Percentiles rank a stretch among this genome's conserved stretches.
Conservation (phyloP, 2,888 invertebrate species). For the Cataglyphis altisquamis region DNA sequence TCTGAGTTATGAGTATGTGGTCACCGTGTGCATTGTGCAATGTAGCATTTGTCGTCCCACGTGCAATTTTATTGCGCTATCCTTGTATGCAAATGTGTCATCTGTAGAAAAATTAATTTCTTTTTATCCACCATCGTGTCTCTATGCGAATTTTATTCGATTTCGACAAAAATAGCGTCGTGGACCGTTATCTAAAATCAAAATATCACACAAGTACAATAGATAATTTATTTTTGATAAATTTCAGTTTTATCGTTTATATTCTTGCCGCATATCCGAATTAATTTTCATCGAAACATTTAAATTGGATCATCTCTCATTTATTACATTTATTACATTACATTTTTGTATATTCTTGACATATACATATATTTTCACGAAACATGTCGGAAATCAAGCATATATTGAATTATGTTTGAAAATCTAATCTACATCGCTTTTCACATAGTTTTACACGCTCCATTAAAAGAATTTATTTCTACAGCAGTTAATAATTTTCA, state of each 20-base stretch:
- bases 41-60: conserved; percentile 40
- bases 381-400: background rate
- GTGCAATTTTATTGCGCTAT: conserved; percentile 51
- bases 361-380: background rate
- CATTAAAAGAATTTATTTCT: background rate
- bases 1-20: conserved; percentile 35
- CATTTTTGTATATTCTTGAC: background rate
- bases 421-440: background rate
- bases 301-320: background rate
- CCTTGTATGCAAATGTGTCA: conserved; percentile 46
- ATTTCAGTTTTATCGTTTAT: conserved; percentile 12
- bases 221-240: background rate
- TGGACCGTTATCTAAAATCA: background rate
- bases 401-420: background rate
- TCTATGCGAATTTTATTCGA: background rate
- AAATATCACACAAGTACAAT: background rate
- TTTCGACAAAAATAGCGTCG: conserved; percentile 9
- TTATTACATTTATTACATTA: background rate
- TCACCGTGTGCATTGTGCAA: conserved; percentile 37
- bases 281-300: background rate
- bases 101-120: conserved; percentile 45
- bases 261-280: background rate
- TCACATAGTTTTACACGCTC: background rate
- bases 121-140: conserved; percentile 30
- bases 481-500: background rate